phyloP scores from a whole-genome alignment of 2,888 invertebrate genomes.

The Terebella lapidaria region DNA sequence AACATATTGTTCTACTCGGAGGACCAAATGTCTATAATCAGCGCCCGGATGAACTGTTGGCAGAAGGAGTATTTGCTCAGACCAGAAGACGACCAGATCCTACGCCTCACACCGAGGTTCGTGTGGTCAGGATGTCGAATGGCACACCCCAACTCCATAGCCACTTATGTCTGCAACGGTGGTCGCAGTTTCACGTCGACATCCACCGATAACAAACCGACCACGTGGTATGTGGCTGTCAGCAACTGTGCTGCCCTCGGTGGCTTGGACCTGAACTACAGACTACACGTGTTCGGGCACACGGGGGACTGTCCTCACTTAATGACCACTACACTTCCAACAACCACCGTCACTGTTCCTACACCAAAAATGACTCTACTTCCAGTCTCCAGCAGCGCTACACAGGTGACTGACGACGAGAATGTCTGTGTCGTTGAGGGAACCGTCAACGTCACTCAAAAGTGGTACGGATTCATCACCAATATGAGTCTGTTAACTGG shows the following conservation, averaged over 20 bases:
- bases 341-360: neutral
- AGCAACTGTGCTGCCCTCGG: constrained; percentile 22
- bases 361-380: neutral
- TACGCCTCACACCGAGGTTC: constrained; percentile 26
- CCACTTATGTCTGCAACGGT: constrained; percentile 24
- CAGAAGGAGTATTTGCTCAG: constrained; percentile 23
- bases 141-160: constrained; percentile 15
- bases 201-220: constrained; percentile 9
- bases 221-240: constrained; percentile 24
- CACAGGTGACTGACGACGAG: neutral
- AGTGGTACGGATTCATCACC: constrained; percentile 26
- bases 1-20: constrained; percentile 26
- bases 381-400: neutral
- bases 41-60: constrained; percentile 26
- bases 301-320: constrained; percentile 21
- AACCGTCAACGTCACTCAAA: constrained; percentile 18
- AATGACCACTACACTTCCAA: neutral
- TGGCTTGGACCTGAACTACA: constrained; percentile 24
- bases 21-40: constrained; percentile 23
- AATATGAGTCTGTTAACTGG: constrained; percentile 20
- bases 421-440: constrained; percentile 21
- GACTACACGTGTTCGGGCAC: constrained; percentile 23
- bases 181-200: constrained; percentile 22
- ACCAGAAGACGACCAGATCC: constrained; percentile 25
- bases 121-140: constrained; percentile 28